Conservation (phyloP, 2,113 vertebrate species). For the Astatotilapia flaviijosephi region DNA sequence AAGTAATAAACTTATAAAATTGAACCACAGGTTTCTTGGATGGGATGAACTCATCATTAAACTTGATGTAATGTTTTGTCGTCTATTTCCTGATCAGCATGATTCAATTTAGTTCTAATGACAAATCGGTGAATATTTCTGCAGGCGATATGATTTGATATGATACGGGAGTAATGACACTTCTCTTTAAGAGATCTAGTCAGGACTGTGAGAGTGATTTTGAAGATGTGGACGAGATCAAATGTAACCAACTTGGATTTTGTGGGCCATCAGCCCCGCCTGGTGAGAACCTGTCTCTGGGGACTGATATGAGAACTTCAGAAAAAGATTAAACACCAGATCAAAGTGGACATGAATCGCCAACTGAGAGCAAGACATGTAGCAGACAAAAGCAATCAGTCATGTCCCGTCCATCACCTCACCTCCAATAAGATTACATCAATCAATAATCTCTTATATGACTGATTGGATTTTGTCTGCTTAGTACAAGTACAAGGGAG, state of each 20-base stretch:
- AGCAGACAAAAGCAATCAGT: slow-evolving; percentile 77
- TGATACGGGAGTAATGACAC: background rate
- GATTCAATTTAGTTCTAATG: background rate
- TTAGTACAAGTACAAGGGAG: slow-evolving; percentile 26
- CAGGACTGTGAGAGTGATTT: slow-evolving; percentile 4
- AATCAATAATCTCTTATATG: slow-evolving; percentile 80
- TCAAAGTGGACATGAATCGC: slow-evolving; percentile 69
- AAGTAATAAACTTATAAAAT: background rate
- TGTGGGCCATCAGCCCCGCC: background rate
- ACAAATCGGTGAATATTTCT: background rate
- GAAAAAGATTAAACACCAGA: slow-evolving; percentile 65
- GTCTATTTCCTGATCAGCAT: background rate
- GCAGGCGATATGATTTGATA: background rate
- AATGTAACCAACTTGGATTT: slow-evolving; percentile 12
- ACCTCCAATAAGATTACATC: slow-evolving; percentile 79
- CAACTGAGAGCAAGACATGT: slow-evolving; percentile 71
- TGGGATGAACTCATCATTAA: background rate
- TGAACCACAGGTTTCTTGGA: background rate
- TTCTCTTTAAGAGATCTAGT: background rate
- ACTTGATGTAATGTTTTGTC: background rate
- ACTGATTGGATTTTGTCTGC: slow-evolving; percentile 77
- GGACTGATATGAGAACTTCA: slow-evolving; percentile 38
- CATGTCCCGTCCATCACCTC: slow-evolving; percentile 58
- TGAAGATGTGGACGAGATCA: slow-evolving; percentile 18
- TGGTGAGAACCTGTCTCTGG: background rate